Conservation (phyloP, 2,888 invertebrate genomes). For the Leptinotarsa juncta region DNA sequence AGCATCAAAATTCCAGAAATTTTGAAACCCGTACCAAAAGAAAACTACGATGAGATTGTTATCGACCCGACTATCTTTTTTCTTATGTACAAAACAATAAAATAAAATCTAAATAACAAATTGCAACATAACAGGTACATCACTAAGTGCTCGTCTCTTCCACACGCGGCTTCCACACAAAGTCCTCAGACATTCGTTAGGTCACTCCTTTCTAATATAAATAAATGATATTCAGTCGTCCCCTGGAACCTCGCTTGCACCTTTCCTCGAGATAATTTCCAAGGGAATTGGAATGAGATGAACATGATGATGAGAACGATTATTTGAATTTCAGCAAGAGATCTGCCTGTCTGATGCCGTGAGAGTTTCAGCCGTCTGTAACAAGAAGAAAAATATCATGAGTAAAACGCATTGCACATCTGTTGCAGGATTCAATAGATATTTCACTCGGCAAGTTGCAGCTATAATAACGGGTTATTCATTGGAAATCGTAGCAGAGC, state of each 20-base stretch:
- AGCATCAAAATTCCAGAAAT: conserved; percentile 40
- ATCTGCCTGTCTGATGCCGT: conserved; percentile 71
- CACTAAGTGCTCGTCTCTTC: conserved; percentile 56
- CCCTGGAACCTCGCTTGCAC: conserved; percentile 34
- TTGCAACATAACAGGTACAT: conserved; percentile 67
- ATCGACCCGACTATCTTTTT: conserved; percentile 53
- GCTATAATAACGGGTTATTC: conserved; percentile 42
- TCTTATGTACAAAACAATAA: conserved; percentile 61
- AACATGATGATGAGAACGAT: conserved; percentile 50
- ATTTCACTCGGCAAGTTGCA: conserved; percentile 35
- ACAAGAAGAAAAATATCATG: conserved; percentile 61
- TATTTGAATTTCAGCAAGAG: conserved; percentile 46
- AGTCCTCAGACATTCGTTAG: conserved; percentile 40
- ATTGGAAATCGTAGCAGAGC: conserved; percentile 40
- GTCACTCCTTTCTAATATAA: conserved; percentile 42
- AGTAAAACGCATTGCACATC: conserved; percentile 38
- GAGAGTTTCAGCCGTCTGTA: conserved; percentile 75
- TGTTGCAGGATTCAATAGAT: conserved; percentile 39
- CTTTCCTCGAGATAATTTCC: conserved; percentile 26
- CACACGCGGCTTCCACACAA: conserved; percentile 50
- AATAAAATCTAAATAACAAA: conserved; percentile 64
- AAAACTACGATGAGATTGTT: conserved; percentile 45
- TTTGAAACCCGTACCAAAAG: conserved; percentile 36
- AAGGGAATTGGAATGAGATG: conserved; percentile 58
- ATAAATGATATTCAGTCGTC: conserved; percentile 55